Evolutionary conservation across 2,113 vertebrate species (phyloP), one percentile per base, ranked within the genome.

Genomic region (Egretta garzetta): DNA sequence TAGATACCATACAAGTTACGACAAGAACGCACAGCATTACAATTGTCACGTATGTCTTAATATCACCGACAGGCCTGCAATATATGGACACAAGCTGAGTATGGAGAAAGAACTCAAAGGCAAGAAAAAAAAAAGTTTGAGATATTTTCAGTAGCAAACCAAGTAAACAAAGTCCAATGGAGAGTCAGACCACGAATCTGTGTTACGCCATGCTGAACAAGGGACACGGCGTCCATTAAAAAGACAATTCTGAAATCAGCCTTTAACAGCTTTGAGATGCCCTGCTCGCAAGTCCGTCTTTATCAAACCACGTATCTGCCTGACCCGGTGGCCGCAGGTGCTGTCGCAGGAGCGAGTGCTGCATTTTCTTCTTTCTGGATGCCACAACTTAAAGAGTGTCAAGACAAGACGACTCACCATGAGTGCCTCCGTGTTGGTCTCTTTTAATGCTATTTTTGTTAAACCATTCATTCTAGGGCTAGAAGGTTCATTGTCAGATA

Each of bases 391-490:
- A 33, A 22, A 41, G 41, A 1, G 15, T 7, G 50, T 28, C 58
- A 43, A 28, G 62, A 41, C 33, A 18, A 26, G 50, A 12, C 9
- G 67, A 88, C 98, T 98, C 98, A 99, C 99, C 99, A 99, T 98
- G 18, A 99, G 99, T 37, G 98, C 98, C 77, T 99, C 99, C 0
- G 99, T 98, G 97, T 98, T 99, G 14, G 98, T 98, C 97, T 99
- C 99, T 49, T 98, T 98, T 77, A 98, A 95, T 13, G 94, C 33
- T 82, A 97, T 98, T 93, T 98, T 98, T 10, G 98, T 98, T 86
- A 99, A 95, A 12, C 99, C 99, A 27, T 99, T 99, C 98, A 99
- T 98, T 26, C 98, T 89, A 0, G 99, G 99, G 97, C 99, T 99
- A 23, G 98, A 98, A 12, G 99, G 99, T 79, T 99, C 99, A 2